phyloP scores from a whole-genome alignment of 2,888 invertebrate genomes.

The Ormyrus nitidulus region DNA sequence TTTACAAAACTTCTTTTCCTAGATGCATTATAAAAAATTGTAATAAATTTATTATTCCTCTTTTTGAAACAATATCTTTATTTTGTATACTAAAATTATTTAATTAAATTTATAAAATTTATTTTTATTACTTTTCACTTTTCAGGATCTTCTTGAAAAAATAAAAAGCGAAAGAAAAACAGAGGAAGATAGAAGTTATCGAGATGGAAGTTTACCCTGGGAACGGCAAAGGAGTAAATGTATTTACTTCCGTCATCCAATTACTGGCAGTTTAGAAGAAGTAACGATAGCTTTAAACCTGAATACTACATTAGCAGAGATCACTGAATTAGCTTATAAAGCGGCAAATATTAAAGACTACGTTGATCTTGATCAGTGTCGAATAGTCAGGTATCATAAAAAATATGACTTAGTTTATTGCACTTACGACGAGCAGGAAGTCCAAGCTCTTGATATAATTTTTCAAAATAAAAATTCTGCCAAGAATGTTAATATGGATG shows the following conservation, averaged over 20 bases:
- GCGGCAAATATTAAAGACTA: slow-evolving; percentile 78
- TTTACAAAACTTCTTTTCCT: too few relatives aligned
- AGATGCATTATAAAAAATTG: too few relatives aligned
- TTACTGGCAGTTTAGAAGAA: slow-evolving; percentile 77
- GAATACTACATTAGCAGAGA: slow-evolving; percentile 77
- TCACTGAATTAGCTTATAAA: slow-evolving; percentile 79
- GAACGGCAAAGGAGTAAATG: slow-evolving; percentile 80
- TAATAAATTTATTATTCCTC: too few relatives aligned
- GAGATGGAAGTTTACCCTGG: slow-evolving; percentile 76
- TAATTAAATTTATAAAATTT: not conserved
- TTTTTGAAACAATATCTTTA: too few relatives aligned
- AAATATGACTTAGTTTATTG: slow-evolving; percentile 80
- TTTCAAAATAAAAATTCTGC: too few relatives aligned
- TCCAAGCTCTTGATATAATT: not conserved
- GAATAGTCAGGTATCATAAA: slow-evolving; percentile 84
- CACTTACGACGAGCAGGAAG: slow-evolving; percentile 80
- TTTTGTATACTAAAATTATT: not conserved
- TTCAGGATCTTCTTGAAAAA: slow-evolving; percentile 78
- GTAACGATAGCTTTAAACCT: slow-evolving; percentile 79
- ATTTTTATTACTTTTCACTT: not conserved
- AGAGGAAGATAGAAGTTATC: slow-evolving; percentile 78
- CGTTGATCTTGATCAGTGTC: slow-evolving; percentile 82
- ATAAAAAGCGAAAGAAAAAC: slow-evolving; percentile 77
- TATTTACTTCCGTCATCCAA: slow-evolving; percentile 82
- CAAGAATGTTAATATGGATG: too few relatives aligned